Base-by-base conservation (phyloP, 1,140 invertebrate genomes). In the Venturia canescens region DNA sequence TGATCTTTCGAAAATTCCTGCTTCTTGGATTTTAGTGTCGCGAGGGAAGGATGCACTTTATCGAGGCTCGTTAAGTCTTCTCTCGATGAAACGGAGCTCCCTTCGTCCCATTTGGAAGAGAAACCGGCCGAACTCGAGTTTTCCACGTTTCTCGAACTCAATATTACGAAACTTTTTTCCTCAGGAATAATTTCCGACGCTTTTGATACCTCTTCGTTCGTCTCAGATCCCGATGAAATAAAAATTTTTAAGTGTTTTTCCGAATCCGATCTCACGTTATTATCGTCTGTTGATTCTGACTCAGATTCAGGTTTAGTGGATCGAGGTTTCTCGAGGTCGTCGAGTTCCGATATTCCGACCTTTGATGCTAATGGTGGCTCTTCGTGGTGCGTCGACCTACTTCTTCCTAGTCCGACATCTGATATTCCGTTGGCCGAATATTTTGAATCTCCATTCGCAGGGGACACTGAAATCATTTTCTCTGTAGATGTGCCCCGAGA, bases 1-100 rank as follows among this genome's bases (percentile, higher is more conserved):
- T 74, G 29, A 5, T 74, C 71, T 16, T 74, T 50, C n/a, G 71
- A 27, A 53, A 27, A n/a, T 13, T 53, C 26, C 26, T 53, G 44
- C 9, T 53, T 74, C 48, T 15, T 15, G 1, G 71, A 29, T 26
- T 23, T 21, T 3, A 74, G 26, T 53, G 9, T 27, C 44, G 71
- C 71, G 71, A 74, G 71, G 53, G 71, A 74, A 53, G 26, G 71
- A 50, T 74, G 44, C 13, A 72, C 4, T 23, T 48, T 72, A n/a
- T 72, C 21, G 15, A 72, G 34, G 9, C 23, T 72, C 11, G 6
- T 18, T 70, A 38, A 21, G 13, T 72, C 23, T 23, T 72, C 34
- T 48, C 21, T 72, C 18, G 38, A 72, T 21, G 34, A 44, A 48
- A 48, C 15, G 0, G 18, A 72, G 15, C 34, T 72, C 34, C 9